These are phyloP conservation scores for Agrochola litura DNA, from an alignment of 2,888 invertebrate genomes.

Conservation along the genomic window DNA sequence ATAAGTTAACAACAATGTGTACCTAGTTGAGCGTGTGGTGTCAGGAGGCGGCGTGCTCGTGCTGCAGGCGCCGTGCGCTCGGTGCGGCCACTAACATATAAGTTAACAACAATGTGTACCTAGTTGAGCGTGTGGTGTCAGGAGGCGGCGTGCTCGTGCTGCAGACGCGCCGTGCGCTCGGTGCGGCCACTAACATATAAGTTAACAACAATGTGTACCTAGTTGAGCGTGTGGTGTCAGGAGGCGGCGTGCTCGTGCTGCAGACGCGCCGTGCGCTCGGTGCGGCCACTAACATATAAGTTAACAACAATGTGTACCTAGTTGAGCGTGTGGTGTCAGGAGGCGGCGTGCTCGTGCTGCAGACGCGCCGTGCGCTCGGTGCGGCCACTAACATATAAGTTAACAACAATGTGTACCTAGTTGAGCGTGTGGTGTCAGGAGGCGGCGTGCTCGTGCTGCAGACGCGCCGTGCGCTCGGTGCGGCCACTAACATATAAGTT, in stretches of 20 bases:
- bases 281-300: too few relatives aligned
- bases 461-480: slow-evolving; percentile 79
- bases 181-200: too few relatives aligned
- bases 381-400: too few relatives aligned
- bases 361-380: slow-evolving; percentile 78
- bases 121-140: not conserved
- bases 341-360: not conserved
- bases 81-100: too few relatives aligned
- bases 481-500: too few relatives aligned
- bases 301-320: not conserved
- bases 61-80: slow-evolving; percentile 75
- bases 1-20: too few relatives aligned
- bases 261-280: slow-evolving; percentile 77
- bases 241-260: not conserved
- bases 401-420: not conserved
- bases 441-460: not conserved
- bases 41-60: not conserved
- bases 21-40: not conserved
- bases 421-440: not conserved
- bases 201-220: not conserved
- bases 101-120: not conserved
- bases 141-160: not conserved
- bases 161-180: slow-evolving; percentile 77
- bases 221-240: not conserved
- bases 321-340: not conserved